These are phyloP conservation scores for Lasioglossum lativentre DNA, from an alignment of 2,888 invertebrate species.

Conservation along the genomic window DNA sequence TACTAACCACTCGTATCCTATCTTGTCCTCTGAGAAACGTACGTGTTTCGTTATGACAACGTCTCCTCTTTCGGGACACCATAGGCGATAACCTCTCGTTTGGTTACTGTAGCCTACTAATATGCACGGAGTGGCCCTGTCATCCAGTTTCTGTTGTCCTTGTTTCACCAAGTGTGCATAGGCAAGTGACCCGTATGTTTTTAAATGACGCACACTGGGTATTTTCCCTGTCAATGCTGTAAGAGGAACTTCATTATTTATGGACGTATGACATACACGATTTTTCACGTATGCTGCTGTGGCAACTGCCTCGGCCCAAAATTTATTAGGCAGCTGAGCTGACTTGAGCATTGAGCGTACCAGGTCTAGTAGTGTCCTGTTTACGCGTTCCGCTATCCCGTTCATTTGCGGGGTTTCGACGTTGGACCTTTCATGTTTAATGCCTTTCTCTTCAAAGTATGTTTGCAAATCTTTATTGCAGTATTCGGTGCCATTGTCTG, in stretches of 20 bases:
- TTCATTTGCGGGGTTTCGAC: too few species aligned
- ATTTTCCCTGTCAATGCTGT: neutral
- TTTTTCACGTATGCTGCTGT: conserved; percentile 11
- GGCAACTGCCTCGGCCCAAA: conserved; percentile 1
- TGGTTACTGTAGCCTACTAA: conserved; percentile 22
- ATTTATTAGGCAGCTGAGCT: neutral
- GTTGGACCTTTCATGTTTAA: conserved; percentile 58
- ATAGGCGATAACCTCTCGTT: conserved; percentile 32
- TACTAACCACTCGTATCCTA: conserved; percentile 8
- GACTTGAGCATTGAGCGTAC: neutral
- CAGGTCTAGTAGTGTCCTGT: neutral
- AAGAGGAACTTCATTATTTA: neutral
- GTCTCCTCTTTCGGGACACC: conserved; percentile 2
- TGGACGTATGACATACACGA: neutral
- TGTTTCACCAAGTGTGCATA: conserved; percentile 14
- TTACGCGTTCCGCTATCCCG: neutral
- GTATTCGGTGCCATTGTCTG: conserved; percentile 45
- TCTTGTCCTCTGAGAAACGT: conserved; percentile 16
- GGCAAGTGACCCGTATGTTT: conserved; percentile 2
- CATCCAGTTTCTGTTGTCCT: neutral
- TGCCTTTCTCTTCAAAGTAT: conserved; percentile 57
- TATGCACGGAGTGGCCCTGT: neutral
- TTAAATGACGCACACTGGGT: conserved; percentile 22
- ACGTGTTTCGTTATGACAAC: conserved; percentile 32
- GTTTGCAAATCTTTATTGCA: conserved; percentile 38